phyloP scores from a whole-genome alignment of 2,888 invertebrate species.

The Aphodius sticticus region DNA sequence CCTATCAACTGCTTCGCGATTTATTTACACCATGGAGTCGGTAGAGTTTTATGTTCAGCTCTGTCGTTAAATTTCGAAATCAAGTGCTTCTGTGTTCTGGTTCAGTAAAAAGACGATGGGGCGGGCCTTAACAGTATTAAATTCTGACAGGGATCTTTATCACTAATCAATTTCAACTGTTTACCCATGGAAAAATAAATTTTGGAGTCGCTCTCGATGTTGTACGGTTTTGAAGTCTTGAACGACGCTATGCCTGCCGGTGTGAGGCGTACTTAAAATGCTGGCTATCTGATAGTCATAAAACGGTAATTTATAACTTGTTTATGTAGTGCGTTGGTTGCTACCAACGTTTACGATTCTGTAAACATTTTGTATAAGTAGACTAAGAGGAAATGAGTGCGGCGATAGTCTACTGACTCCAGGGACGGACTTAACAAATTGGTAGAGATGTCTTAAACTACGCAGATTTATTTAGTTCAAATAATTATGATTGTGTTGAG shows the following conservation, averaged over 20 bases:
- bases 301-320: slow-evolving; percentile 36
- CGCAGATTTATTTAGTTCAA: too few species aligned
- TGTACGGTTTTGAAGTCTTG: not conserved
- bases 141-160: not conserved
- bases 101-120: not conserved
- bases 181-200: not conserved
- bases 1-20: not conserved
- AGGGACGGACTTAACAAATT: slow-evolving; percentile 6
- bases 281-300: slow-evolving; percentile 36
- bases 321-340: slow-evolving; percentile 37
- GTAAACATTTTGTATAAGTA: slow-evolving; percentile 41
- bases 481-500: too few species aligned
- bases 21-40: not conserved
- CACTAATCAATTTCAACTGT: not conserved
- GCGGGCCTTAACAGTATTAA: not conserved
- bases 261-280: slow-evolving; percentile 32
- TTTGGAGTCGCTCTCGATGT: not conserved
- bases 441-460: too few species aligned
- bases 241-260: not conserved
- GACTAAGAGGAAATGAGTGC: slow-evolving; percentile 26
- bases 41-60: not conserved
- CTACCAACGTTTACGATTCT: slow-evolving; percentile 41
- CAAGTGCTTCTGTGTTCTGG: not conserved
- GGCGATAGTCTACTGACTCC: not conserved
- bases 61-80: not conserved